Evolutionary conservation across 2,888 invertebrate species (phyloP).

Genomic region (Alentia gelatinosa): DNA sequence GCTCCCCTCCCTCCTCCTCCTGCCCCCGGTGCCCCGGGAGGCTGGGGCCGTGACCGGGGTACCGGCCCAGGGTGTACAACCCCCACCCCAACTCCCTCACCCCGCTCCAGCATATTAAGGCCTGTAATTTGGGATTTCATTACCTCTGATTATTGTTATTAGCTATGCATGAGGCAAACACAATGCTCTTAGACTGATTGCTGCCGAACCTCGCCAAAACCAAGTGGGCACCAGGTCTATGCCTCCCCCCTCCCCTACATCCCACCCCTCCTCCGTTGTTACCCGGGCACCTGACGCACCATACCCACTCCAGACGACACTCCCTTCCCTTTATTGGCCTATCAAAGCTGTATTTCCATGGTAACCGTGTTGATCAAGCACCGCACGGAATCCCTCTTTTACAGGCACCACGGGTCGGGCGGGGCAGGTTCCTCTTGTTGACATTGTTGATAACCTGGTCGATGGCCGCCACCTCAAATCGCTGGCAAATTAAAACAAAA

Average conservation of each 20-base stretch:
- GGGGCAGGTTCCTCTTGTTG: neutral
- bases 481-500: neutral
- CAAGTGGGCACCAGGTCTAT: neutral
- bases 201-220: neutral
- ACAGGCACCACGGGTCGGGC: no score
- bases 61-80: neutral
- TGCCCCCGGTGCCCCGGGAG: neutral
- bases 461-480: neutral
- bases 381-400: neutral
- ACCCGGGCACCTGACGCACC: neutral
- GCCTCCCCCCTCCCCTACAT: neutral
- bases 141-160: constrained; percentile 50
- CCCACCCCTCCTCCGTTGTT: neutral
- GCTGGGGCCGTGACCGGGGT: neutral
- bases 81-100: no score
- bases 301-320: neutral
- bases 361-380: neutral
- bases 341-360: constrained; percentile 11
- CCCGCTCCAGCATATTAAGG: no score
- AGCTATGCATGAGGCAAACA: constrained; percentile 44
- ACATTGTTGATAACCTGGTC: neutral
- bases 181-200: constrained; percentile 48
- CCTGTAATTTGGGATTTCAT: constrained; percentile 51
- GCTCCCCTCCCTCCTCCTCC: neutral
- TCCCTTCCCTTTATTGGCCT: constrained; percentile 13